phyloP scores from a whole-genome alignment of 2,888 invertebrate genomes.

The Trachelus troglodyta region DNA sequence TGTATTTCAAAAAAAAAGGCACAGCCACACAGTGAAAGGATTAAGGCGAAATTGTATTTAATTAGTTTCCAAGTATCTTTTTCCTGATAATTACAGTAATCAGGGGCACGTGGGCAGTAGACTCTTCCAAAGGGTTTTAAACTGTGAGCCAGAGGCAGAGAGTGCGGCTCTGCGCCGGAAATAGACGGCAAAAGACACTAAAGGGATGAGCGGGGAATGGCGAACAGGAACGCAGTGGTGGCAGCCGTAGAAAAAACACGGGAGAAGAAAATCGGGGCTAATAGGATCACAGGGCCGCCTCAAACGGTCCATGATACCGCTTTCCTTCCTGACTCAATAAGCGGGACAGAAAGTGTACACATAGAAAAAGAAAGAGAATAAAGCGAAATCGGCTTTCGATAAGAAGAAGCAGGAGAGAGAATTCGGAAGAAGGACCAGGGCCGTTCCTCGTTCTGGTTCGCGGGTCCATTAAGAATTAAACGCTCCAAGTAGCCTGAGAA shows the following conservation, averaged over 20 bases:
- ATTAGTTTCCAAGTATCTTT: constrained; percentile 26
- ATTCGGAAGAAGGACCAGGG: constrained; percentile 4
- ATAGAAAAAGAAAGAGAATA: too few relatives aligned
- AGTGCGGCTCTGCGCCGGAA: constrained; percentile 34
- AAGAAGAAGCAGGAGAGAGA: neutral
- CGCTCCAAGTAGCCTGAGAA: too few relatives aligned
- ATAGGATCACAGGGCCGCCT: constrained; percentile 56
- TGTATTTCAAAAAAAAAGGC: too few relatives aligned
- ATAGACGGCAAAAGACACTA: constrained; percentile 37
- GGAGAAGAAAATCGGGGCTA: constrained; percentile 57
- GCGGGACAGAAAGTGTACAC: too few relatives aligned
- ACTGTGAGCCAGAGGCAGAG: constrained; percentile 27
- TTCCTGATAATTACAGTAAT: constrained; percentile 61
- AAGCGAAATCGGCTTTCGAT: too few relatives aligned
- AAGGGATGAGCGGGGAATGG: constrained; percentile 18
- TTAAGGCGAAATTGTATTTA: too few relatives aligned
- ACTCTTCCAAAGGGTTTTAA: constrained; percentile 36
- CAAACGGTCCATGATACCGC: constrained; percentile 60
- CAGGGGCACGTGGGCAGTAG: constrained; percentile 59
- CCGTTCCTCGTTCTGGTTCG: too few relatives aligned
- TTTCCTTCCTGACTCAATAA: constrained; percentile 33
- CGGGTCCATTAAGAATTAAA: too few relatives aligned
- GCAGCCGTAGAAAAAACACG: constrained; percentile 24
- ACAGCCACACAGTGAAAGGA: too few relatives aligned
- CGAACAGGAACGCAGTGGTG: constrained; percentile 19